Percentiles rank a stretch among this genome's conserved stretches.
Evolutionary conservation across 2,888 invertebrate species (phyloP).

Genomic region (Hirtodrosophila alboralis): DNA sequence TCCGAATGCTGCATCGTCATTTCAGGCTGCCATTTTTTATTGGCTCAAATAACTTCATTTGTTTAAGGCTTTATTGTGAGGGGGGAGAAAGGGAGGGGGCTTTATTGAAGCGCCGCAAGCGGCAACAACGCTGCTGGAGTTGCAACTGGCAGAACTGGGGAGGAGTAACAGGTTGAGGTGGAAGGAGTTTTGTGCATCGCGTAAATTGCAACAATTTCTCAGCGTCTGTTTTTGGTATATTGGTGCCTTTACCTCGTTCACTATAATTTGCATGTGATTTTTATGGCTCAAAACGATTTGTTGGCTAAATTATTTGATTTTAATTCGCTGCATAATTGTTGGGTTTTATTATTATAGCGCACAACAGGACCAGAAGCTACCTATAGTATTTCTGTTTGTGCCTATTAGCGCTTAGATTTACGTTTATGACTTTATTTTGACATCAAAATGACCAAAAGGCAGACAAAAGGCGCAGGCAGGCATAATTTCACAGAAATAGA

Average conservation of each 20-base stretch:
- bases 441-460: slow-evolving; percentile 21
- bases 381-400: slow-evolving; percentile 17
- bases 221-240: slow-evolving; percentile 10
- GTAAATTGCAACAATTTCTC: slow-evolving; percentile 71
- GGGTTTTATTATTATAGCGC: slow-evolving; percentile 46
- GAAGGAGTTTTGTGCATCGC: slow-evolving; percentile 20
- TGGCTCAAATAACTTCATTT: slow-evolving; percentile 76
- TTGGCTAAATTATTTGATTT: slow-evolving; percentile 82
- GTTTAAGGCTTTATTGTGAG: slow-evolving; percentile 74
- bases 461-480: neutral
- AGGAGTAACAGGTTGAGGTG: neutral
- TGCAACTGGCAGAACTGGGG: slow-evolving; percentile 11
- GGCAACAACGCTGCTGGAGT: slow-evolving; percentile 15
- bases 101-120: slow-evolving; percentile 55
- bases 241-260: slow-evolving; percentile 17
- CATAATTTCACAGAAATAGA: slow-evolving; percentile 15
- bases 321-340: slow-evolving; percentile 82
- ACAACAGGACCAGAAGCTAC: slow-evolving; percentile 32
- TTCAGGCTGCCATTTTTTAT: slow-evolving; percentile 62
- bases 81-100: no score
- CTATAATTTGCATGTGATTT: slow-evolving; percentile 83
- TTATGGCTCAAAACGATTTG: slow-evolving; percentile 76
- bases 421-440: slow-evolving; percentile 62
- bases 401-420: slow-evolving; percentile 64
- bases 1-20: slow-evolving; percentile 45